Percentiles rank a stretch among this genome's conserved stretches.
These are phyloP conservation scores for Archegozetes longisetosus DNA, from an alignment of 1,140 invertebrate genomes.

Conservation along the genomic window DNA sequence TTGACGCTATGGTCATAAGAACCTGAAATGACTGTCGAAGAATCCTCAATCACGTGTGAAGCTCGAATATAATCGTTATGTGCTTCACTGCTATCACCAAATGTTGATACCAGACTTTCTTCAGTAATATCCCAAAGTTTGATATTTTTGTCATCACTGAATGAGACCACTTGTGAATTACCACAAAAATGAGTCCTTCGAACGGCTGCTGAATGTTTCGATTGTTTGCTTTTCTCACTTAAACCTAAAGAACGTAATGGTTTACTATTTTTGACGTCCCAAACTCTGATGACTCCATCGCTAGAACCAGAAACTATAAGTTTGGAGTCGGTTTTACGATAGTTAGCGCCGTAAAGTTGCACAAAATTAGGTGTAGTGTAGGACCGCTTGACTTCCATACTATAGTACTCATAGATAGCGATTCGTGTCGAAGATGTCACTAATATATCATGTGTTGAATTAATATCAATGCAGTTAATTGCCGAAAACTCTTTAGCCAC, in stretches of 20 bases:
- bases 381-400: slow-evolving; percentile 63
- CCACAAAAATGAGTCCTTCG: slow-evolving; percentile 2
- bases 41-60: slow-evolving; percentile 13
- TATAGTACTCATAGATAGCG: slow-evolving; percentile 29
- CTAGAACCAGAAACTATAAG: slow-evolving; percentile 71
- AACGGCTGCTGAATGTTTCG: slow-evolving; percentile 7
- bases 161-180: slow-evolving; percentile 54
- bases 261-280: slow-evolving; percentile 50
- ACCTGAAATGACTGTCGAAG: slow-evolving; percentile 34
- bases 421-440: slow-evolving; percentile 76
- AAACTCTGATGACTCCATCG: slow-evolving; percentile 67
- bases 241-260: slow-evolving; percentile 12
- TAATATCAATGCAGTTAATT: slow-evolving; percentile 79
- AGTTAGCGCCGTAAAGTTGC: slow-evolving; percentile 61
- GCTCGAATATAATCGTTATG: slow-evolving; percentile 15
- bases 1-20: slow-evolving; percentile 84
- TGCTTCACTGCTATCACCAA: background rate
- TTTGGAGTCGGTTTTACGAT: slow-evolving; percentile 59
- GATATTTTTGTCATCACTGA: slow-evolving; percentile 83
- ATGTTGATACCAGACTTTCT: slow-evolving; percentile 6
- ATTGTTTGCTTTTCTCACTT: background rate
- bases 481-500: slow-evolving; percentile 79
- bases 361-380: slow-evolving; percentile 29
- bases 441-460: slow-evolving; percentile 68
- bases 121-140: slow-evolving; percentile 74